Conservation (phyloP, 2,888 invertebrate species). For the Oscheius sp. region DNA sequence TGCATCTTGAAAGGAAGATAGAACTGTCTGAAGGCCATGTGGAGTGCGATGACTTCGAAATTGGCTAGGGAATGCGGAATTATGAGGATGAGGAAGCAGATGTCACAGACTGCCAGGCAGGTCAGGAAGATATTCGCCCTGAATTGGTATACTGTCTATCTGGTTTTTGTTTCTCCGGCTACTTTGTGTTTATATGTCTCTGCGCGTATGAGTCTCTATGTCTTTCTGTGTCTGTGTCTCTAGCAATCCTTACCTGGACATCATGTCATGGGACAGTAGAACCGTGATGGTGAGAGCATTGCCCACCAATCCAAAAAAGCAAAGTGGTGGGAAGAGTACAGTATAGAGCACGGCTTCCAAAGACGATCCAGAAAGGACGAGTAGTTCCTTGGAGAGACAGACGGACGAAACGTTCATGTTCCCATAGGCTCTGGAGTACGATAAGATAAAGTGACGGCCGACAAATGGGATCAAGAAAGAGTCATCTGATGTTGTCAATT, state of each 20-base stretch:
- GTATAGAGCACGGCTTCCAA: conserved; percentile 64
- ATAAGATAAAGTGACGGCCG: neutral
- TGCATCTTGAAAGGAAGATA: conserved; percentile 66
- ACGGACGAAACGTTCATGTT: conserved; percentile 39
- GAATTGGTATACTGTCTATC: conserved; percentile 21
- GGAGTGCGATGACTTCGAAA: conserved; percentile 61
- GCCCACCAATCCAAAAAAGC: conserved; percentile 62
- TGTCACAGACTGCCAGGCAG: conserved; percentile 68
- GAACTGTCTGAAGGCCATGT: conserved; percentile 61
- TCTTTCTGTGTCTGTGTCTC: conserved; percentile 12
- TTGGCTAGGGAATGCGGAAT: conserved; percentile 70
- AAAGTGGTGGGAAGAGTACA: conserved; percentile 53
- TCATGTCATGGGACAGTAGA: conserved; percentile 63
- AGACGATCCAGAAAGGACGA: conserved; percentile 59
- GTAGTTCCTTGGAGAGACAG: conserved; percentile 58
- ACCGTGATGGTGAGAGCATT: conserved; percentile 64
- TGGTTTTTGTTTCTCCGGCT: neutral
- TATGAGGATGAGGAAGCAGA: conserved; percentile 67
- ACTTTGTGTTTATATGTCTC: neutral
- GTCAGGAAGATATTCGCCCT: conserved; percentile 70
- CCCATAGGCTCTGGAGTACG: conserved; percentile 13
- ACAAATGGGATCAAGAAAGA: conserved; percentile 20
- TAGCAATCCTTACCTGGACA: conserved; percentile 51
- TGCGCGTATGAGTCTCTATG: neutral
- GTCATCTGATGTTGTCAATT: neutral